Conservation (phyloP, 2,113 vertebrate genomes). For the Hymenochirus boettgeri region DNA sequence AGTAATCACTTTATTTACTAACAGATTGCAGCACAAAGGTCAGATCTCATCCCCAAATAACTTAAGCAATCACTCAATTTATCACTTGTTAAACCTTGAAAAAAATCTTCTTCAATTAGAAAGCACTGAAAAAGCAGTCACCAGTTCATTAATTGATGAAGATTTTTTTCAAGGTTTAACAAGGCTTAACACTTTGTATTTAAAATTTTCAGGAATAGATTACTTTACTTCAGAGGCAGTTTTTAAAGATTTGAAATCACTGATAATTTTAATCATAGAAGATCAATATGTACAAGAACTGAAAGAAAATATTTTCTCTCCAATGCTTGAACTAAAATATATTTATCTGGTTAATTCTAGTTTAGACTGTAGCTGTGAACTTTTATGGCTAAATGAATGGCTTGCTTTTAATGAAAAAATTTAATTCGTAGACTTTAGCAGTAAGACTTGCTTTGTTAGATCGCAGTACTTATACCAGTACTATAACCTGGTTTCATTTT, state of each 20-base stretch:
- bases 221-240: not conserved
- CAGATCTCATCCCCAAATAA: too few relatives aligned
- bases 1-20: too few relatives aligned
- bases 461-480: too few relatives aligned
- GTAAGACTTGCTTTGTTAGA: slow-evolving; percentile 26
- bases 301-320: not conserved
- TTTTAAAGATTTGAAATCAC: slow-evolving; percentile 15
- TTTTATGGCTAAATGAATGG: too few relatives aligned
- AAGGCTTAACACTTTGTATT: slow-evolving; percentile 10
- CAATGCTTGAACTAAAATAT: slow-evolving; percentile 18
- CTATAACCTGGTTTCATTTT: not conserved
- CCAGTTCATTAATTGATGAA: slow-evolving; percentile 1
- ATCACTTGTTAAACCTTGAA: too few relatives aligned
- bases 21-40: too few relatives aligned
- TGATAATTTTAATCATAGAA: slow-evolving; percentile 14
- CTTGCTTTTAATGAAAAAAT: not conserved
- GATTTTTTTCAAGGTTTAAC: slow-evolving; percentile 6
- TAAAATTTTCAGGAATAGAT: slow-evolving; percentile 20
- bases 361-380: too few relatives aligned
- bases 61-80: too few relatives aligned
- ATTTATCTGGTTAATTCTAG: slow-evolving; percentile 2
- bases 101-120: too few relatives aligned
- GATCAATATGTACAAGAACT: not conserved
- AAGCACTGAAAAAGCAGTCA: too few relatives aligned
- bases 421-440: not conserved